Evolutionary conservation across 2,797 vertebrate species (phyloP).

Genomic region (Stomatorhinus walkeri): DNA sequence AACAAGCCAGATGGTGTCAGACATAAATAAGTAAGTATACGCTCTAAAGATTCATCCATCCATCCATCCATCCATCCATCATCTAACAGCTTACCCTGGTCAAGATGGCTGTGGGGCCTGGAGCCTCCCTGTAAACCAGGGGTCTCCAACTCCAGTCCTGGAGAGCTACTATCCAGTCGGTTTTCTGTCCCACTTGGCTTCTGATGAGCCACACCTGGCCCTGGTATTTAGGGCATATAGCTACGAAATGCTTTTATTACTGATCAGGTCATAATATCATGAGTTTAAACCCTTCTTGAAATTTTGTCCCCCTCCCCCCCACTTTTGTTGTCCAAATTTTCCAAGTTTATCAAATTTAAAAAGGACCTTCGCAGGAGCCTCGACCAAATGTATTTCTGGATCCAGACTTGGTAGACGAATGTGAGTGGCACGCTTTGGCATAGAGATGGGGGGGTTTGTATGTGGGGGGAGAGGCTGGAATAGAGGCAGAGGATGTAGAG

Average conservation of each 20-base stretch:
- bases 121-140: neutral
- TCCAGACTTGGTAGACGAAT: neutral
- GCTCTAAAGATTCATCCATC: neutral
- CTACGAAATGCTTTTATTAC: neutral
- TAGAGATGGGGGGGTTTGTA: neutral
- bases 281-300: neutral
- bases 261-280: neutral
- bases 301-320: neutral
- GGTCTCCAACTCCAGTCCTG: too few species aligned
- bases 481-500: neutral
- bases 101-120: neutral
- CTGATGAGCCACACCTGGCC: too few species aligned
- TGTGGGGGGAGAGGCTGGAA: conserved; percentile 18
- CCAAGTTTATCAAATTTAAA: neutral
- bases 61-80: neutral
- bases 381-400: neutral
- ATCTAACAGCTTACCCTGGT: neutral
- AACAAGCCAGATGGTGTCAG: neutral
- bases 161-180: too few species aligned
- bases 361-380: neutral
- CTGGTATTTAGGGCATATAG: neutral
- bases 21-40: neutral
- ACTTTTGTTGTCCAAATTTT: neutral
- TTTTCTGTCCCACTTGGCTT: too few species aligned
- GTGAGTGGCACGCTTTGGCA: neutral